Base-by-base conservation (phyloP, 2,113 vertebrate species). In the Cinclus mexicanus region DNA sequence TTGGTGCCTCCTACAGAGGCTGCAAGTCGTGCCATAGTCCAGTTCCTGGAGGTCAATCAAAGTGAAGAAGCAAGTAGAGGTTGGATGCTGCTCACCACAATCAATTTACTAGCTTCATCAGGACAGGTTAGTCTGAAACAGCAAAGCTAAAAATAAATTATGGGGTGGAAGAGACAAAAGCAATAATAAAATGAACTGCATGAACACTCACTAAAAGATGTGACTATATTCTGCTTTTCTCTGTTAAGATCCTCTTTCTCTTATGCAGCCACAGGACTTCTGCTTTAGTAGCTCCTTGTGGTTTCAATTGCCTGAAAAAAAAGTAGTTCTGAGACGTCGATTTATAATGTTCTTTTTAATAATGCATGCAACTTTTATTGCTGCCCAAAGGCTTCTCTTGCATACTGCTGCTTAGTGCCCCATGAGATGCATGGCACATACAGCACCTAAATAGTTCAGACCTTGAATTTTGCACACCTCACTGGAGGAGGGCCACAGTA, bases 1-100 rank as follows among this genome's bases (percentile, higher is more conserved):
- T 82, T 44, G 52, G 29, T 79, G 11, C 12, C 13, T 39, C n/a
- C 12, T 70, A 13, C 97, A 99, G 99, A 99, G 97, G 99, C 99
- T 68, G 99, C 99, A 84, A 99, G 99, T 97, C 98, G 99, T 95
- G 99, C 99, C 94, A 99, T 99, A 63, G 99, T 99, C 94, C 99
- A 99, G 79, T 99, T 99, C 93, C 97, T 99, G 97, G 99, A 99
- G 98, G 98, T 99, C 96, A 99, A 99, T 98, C 99, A 99, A 98
- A 99, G 99, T 52, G 99, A 99, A 97, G 99, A 99, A 97, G 98
- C 99, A 49, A 99, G 99, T 84, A 98, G 99, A 84, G 99, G 99
- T 67, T 99, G 99, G 99, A 99, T 99, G 99, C 99, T 99, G 68
- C 98, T 99, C 83, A 99, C 98, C 90, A 99, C 99, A 97, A 99